Base-by-base conservation (phyloP, 2,797 vertebrate species). In the Sebastes glaucus region DNA sequence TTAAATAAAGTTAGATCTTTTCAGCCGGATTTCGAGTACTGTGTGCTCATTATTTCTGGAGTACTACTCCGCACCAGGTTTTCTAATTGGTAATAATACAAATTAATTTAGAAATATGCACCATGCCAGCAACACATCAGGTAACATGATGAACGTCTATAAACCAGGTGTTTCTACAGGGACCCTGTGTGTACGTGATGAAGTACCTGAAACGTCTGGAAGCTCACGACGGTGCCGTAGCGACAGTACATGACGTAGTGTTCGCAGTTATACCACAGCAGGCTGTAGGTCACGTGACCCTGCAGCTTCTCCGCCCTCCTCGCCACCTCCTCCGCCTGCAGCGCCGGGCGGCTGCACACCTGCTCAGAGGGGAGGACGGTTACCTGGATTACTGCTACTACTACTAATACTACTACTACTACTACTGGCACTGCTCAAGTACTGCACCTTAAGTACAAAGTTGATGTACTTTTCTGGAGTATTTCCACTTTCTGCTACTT, bases 231-330 rank as follows among this genome's bases (percentile, higher is more conserved):
- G 11, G 94, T 90, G 23, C 96, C 97, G 4, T 97, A 99, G 53
- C 97, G 95, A 93, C 98, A 99, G 96, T 96, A 95, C 92, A 97
- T 98, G 87, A 98, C 97, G 38, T 96, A 99, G 92, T 99, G 98
- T 65, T 99, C 98, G 66, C 97, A 99, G 94, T 99, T 99, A 95
- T 97, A 97, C 98, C 98, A 99, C 70, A 99, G 95, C 4, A 99
- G 94, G 82, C 97, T 99, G 93, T 98, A 99, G 22, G 93, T 32
- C 2, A 95, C 93, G 9, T 93, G 11, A 1, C 98, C 98, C 76
- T 94, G 87, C 78, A 97, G 94, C 86, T 92, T 95, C 94, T 98
- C 97, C 0, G 98, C 98, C 63, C 97, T 86, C n/a, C 38, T 63
- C 0, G 97, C 97, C 84, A 97, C 97, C 83, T 97, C 96, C 75